These are phyloP conservation scores for Euproctis similis DNA, from an alignment of 2,888 invertebrate genomes.

Conservation along the genomic window DNA sequence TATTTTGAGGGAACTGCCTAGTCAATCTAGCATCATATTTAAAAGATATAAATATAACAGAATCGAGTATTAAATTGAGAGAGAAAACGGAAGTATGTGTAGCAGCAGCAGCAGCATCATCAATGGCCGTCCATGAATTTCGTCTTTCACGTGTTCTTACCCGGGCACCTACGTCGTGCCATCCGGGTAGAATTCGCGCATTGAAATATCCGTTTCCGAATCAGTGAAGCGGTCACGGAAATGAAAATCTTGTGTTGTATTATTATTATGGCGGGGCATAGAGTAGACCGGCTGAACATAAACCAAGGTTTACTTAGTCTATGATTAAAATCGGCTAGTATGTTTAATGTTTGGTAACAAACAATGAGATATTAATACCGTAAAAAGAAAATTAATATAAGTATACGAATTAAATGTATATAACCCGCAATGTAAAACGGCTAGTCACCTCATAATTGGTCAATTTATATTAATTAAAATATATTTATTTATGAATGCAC, in stretches of 20 bases:
- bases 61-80: slow-evolving; percentile 8
- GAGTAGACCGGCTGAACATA: too few relatives aligned
- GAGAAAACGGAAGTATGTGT: slow-evolving; percentile 25
- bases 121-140: too few relatives aligned
- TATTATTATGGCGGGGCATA: too few relatives aligned
- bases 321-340: too few relatives aligned
- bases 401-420: slow-evolving; percentile 10
- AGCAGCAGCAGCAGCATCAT: too few relatives aligned
- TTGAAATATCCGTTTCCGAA: slow-evolving; percentile 41
- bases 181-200: slow-evolving; percentile 42
- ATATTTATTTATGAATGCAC: slow-evolving; percentile 8
- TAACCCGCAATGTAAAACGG: slow-evolving; percentile 6
- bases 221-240: slow-evolving; percentile 54
- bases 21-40: too few relatives aligned
- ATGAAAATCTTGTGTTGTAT: slow-evolving; percentile 47
- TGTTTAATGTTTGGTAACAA: background rate
- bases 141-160: slow-evolving; percentile 19
- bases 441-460: slow-evolving; percentile 10
- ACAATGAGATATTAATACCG: background rate
- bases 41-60: slow-evolving; percentile 37
- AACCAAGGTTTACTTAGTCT: too few relatives aligned
- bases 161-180: slow-evolving; percentile 31
- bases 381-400: slow-evolving; percentile 5
- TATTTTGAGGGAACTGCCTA: too few relatives aligned
- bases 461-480: slow-evolving; percentile 10